These are phyloP conservation scores for Dicrostonyx torquatus DNA, from an alignment of 2,797 vertebrate genomes.

Conservation along the genomic window DNA sequence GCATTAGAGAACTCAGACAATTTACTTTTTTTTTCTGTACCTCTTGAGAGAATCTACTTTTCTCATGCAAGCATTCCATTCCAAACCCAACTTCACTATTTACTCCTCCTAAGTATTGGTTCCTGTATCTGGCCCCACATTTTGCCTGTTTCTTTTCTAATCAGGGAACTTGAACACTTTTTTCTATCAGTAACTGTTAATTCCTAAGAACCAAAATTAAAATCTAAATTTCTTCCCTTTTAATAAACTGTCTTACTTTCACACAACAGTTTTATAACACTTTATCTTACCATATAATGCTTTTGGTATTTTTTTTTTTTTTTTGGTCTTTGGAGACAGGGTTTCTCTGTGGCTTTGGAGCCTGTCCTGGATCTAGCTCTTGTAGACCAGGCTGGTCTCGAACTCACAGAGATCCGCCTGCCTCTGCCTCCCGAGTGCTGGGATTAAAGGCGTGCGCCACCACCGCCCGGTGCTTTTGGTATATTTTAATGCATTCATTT, in stretches of 20 bases:
- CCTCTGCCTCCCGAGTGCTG: no score
- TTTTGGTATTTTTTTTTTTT: constrained; percentile 24
- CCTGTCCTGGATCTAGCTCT: no score
- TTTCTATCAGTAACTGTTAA: neutral
- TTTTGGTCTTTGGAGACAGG: no score
- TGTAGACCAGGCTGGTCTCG: no score
- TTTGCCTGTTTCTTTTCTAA: neutral
- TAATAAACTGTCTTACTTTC: neutral
- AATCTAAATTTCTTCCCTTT: neutral
- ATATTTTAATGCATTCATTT: neutral
- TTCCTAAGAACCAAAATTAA: neutral
- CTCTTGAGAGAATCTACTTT: constrained; percentile 9
- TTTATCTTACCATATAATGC: neutral
- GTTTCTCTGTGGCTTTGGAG: no score
- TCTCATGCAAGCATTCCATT: constrained; percentile 18
- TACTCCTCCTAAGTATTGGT: neutral
- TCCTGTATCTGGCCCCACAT: neutral
- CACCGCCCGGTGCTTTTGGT: neutral
- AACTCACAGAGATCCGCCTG: no score
- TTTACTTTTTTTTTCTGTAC: neutral
- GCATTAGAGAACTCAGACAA: neutral
- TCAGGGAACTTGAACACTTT: neutral
- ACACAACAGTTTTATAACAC: neutral
- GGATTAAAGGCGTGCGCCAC: no score
- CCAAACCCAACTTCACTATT: neutral